Evolutionary conservation across 1,140 invertebrate genomes (phyloP), one percentile per base, ranked within the genome.

Genomic region (Nixonia krombeini): DNA sequence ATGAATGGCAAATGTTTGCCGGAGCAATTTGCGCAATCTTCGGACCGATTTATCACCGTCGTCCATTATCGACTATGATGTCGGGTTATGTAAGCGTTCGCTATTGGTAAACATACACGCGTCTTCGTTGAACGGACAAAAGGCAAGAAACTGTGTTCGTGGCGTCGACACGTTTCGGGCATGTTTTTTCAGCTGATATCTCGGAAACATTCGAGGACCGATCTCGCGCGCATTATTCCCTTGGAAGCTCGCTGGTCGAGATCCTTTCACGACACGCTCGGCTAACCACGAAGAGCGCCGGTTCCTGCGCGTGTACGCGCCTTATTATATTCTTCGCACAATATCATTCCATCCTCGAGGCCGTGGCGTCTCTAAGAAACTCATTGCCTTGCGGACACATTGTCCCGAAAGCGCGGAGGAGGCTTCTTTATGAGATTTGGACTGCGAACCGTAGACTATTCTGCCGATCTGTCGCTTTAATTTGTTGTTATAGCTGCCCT

Each of bases 251-350:
- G 55, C 57, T 49, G 52, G 72, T 69, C 52, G 70, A 73, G 79
- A 83, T 85, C 81, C 78, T 80, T 82, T 85, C 73, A 80, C 67
- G 65, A 70, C 76, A 83, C 76, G 81, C 78, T 83, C 75, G 81
- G 82, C 80, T 85, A 81, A 70, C 83, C 81, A 79, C 81, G 80
- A 83, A 84, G 76, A 78, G 75, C 35, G 38, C 21, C 49, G 21
- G 55, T 59, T 56, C 51, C 61, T 31, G 66, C 55, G 70, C 72
- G n/a, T n/a, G 64, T 74, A 73, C 73, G 69, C 69, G 63, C 77
- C 67, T 82, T 78, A 82, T 84, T 83, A 82, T 83, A 77, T 76
- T 79, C 75, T 75, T 82, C 76, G 75, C 76, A 84, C 79, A 82
- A 83, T 83, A 80, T 84, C 78, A 76, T 76, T 80, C 74, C 74